Evolutionary conservation across 2,113 vertebrate species (phyloP), one percentile per base, ranked within the genome.

Genomic region (Cacatua alba): DNA sequence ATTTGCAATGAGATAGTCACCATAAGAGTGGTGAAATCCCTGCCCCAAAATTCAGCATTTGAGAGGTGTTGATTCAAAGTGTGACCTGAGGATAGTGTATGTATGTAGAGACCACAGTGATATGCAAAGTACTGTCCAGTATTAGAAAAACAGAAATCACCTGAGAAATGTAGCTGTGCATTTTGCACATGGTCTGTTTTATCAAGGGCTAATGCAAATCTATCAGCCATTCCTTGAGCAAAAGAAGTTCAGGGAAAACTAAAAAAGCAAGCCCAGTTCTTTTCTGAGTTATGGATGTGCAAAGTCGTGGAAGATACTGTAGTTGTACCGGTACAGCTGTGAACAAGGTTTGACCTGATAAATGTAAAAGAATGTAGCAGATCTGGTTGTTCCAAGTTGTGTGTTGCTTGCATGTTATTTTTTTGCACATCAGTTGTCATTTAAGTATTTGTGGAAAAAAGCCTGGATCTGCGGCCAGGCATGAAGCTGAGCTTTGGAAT

Each of bases 401-500:
- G 13, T 13, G 25, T 44, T 41, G 4, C 35, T 60, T 78, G 44
- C 65, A 65, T 10, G 3, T 29, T 68, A 35, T 25, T 94, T 78
- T 78, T 31, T 59, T 67, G 68, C 51, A 76, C 21, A 29, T 39
- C 67, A 81, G 55, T 94, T 79, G 65, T 64, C 46, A 84, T 43
- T 89, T 83, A 98, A 95, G 52, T 98, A 57, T 62, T 96, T 96
- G 24, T 64, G 96, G 86, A 98, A 97, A 96, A 99, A 99, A 64
- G 80, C 94, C 92, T 97, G 97, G 88, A 99, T 97, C 86, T 97
- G 96, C 33, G 90, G 78, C 98, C 98, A 99, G 31, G 97, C 95
- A 74, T 99, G 98, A 81, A 98, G 82, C 92, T 99, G 98, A 75
- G 98, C 98, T 41, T 97, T 96, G 44, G 97, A 89, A 21, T 98